Evolutionary conservation across 2,113 vertebrate genomes (phyloP).

Genomic region (Phalacrocorax brasilianus): DNA sequence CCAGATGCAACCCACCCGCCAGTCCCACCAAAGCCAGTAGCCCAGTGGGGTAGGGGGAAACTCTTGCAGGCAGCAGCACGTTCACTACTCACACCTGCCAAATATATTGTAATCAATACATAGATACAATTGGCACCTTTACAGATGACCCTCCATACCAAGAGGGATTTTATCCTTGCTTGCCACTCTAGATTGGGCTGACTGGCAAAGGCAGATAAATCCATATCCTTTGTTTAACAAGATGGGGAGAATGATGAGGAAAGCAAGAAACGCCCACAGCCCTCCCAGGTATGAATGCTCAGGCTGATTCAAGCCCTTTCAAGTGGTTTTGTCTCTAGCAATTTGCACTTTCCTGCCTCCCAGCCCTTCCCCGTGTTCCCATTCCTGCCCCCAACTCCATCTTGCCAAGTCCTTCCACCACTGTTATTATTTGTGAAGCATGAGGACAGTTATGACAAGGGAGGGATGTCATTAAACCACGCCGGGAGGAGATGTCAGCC

Average conservation of each 20-base stretch:
- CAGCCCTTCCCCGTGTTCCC: neutral
- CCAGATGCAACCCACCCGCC: neutral
- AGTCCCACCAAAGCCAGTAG: neutral
- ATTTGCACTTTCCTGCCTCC: constrained; percentile 27
- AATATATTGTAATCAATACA: neutral
- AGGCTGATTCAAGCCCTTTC: constrained; percentile 16
- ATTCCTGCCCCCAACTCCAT: neutral
- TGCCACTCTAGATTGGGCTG: neutral
- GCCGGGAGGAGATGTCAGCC: constrained; percentile 71
- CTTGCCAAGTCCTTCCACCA: constrained; percentile 17
- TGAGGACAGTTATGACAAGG: constrained; percentile 67
- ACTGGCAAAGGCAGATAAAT: neutral
- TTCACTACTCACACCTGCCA: neutral
- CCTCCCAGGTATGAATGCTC: neutral
- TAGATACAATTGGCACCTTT: neutral
- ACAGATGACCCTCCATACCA: neutral
- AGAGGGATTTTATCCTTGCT: neutral
- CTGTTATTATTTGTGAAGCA: constrained; percentile 67
- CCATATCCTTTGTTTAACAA: neutral
- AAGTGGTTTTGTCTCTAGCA: neutral
- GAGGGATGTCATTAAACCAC: constrained; percentile 71
- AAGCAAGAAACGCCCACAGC: neutral
- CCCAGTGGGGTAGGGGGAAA: neutral
- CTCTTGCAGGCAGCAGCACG: neutral
- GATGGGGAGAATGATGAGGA: neutral